phyloP scores from a whole-genome alignment of 1,140 invertebrate genomes.

The Ceratina calcarata region DNA sequence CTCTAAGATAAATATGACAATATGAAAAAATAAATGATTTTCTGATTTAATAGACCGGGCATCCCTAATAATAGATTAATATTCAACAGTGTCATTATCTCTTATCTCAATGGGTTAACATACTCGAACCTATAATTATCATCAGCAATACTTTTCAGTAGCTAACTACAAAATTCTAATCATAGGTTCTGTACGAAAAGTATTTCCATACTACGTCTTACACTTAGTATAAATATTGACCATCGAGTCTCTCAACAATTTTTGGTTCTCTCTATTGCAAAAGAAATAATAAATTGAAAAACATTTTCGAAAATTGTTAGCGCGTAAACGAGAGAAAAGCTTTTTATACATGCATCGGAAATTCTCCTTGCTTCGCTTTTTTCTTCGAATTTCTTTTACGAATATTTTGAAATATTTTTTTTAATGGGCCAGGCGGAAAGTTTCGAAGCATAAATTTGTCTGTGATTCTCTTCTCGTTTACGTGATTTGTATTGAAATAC shows the following conservation, averaged over 20 bases:
- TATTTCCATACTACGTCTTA: too few species aligned
- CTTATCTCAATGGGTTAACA: slow-evolving; percentile 1
- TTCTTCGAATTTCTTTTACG: not conserved
- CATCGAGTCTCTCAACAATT: not conserved
- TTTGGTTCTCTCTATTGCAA: not conserved
- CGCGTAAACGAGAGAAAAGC: not conserved
- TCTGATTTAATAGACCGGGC: not conserved
- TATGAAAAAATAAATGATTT: not conserved
- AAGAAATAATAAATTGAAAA: not conserved
- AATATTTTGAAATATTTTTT: not conserved
- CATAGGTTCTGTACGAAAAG: too few species aligned
- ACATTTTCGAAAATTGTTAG: not conserved
- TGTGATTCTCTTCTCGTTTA: slow-evolving; percentile 2
- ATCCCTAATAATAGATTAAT: not conserved
- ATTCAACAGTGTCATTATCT: not conserved
- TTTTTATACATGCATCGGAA: not conserved
- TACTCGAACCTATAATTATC: not conserved
- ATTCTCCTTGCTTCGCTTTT: not conserved
- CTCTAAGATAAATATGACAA: too few species aligned
- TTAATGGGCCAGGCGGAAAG: not conserved
- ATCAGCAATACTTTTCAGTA: not conserved
- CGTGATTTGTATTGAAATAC: not conserved
- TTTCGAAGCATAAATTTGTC: slow-evolving; percentile 2
- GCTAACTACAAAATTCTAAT: not conserved
- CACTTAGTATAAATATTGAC: too few species aligned